Evolutionary conservation across 1,140 invertebrate genomes (phyloP).

Genomic region (Papilio helenus): DNA sequence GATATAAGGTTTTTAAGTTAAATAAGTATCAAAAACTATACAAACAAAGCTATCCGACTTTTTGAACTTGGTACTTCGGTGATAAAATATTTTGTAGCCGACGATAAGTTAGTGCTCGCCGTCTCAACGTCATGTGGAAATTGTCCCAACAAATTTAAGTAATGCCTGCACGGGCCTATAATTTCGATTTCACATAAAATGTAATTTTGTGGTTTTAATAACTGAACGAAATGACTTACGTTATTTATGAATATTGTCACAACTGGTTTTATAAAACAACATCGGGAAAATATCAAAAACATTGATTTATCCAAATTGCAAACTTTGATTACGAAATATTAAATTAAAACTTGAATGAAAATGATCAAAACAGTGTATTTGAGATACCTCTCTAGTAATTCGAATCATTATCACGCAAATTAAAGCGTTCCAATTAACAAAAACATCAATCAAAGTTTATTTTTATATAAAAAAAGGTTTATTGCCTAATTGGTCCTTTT

Average conservation of each 20-base stretch:
- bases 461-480: constrained; percentile 54
- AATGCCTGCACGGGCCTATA: background rate
- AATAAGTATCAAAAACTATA: too few relatives aligned
- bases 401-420: background rate
- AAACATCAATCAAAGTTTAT: constrained; percentile 44
- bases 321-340: background rate
- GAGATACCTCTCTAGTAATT: background rate
- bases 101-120: too few relatives aligned
- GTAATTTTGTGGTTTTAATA: background rate
- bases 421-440: constrained; percentile 31
- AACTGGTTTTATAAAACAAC: background rate
- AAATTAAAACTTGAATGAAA: background rate
- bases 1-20: too few relatives aligned
- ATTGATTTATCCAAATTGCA: background rate
- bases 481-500: constrained; percentile 66
- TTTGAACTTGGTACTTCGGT: background rate
- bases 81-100: background rate
- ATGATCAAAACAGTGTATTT: background rate
- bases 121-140: background rate
- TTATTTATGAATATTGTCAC: background rate
- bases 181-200: background rate
- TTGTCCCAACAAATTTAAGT: background rate
- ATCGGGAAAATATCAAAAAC: background rate
- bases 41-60: too few relatives aligned
- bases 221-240: background rate